Conservation (phyloP, 2,888 invertebrate genomes). For the Epistrophella euchroma region DNA sequence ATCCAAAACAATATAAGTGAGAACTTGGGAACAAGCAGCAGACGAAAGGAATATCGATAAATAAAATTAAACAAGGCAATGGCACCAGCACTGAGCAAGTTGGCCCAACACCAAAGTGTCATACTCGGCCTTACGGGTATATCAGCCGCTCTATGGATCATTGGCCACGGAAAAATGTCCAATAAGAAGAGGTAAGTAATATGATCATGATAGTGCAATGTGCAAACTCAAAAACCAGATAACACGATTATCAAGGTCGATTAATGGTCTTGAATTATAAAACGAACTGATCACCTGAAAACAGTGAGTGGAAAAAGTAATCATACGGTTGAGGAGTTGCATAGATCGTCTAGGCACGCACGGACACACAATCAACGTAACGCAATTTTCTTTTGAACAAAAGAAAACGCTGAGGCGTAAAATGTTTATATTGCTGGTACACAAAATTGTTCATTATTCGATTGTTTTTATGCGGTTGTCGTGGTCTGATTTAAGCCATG, state of each 20-base stretch:
- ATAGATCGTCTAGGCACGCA: neutral
- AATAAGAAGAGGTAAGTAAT: constrained; percentile 84
- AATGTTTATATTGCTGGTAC: neutral
- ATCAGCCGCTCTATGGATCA: constrained; percentile 86
- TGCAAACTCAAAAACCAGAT: constrained; percentile 12
- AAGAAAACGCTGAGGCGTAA: neutral
- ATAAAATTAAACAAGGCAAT: constrained; percentile 82
- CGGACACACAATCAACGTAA: neutral
- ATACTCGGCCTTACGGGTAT: constrained; percentile 88
- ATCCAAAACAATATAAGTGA: constrained; percentile 13
- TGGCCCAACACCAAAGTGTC: constrained; percentile 86
- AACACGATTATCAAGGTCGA: constrained; percentile 56
- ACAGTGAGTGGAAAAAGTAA: constrained; percentile 22
- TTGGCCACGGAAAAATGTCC: constrained; percentile 85
- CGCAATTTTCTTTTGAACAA: neutral
- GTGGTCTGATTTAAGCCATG: neutral
- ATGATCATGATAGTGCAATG: constrained; percentile 33
- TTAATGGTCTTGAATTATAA: constrained; percentile 39
- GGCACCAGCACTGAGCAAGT: constrained; percentile 92
- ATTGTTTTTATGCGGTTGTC: neutral
- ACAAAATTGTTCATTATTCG: neutral
- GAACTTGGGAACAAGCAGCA: constrained; percentile 1
- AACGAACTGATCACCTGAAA: constrained; percentile 20
- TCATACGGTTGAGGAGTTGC: neutral
- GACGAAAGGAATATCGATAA: constrained; percentile 36